phyloP scores from a whole-genome alignment of 2,888 invertebrate genomes.

The Zhengitettix transpicula region DNA sequence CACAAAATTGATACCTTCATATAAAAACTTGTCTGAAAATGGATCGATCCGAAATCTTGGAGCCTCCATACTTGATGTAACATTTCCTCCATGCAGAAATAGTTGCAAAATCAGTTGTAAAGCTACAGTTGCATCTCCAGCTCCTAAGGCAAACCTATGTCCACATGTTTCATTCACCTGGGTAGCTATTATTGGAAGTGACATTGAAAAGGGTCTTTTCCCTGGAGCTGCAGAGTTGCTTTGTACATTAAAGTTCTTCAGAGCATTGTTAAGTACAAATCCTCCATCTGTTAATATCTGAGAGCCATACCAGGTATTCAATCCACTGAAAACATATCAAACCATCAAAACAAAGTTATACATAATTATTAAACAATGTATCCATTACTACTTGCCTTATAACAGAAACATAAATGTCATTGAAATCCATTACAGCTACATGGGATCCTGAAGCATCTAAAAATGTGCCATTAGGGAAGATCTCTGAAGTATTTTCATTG shows the following conservation, averaged over 20 bases:
- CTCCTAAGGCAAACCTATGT: conserved; percentile 32
- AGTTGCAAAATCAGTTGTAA: conserved; percentile 32
- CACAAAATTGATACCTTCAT: neutral
- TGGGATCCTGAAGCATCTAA: conserved; percentile 29
- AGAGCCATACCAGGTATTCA: conserved; percentile 35
- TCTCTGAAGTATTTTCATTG: neutral
- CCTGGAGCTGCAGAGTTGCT: conserved; percentile 8
- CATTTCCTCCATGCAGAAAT: conserved; percentile 27
- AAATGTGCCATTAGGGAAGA: conserved; percentile 4
- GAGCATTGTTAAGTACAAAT: conserved; percentile 32
- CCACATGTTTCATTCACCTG: conserved; percentile 27
- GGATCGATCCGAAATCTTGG: conserved; percentile 25
- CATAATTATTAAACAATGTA: neutral
- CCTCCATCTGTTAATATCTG: conserved; percentile 31
- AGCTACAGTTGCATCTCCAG: conserved; percentile 31
- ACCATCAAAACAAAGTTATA: neutral
- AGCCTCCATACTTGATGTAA: conserved; percentile 30
- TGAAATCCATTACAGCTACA: conserved; percentile 44
- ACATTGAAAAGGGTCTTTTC: conserved; percentile 16
- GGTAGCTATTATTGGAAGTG: conserved; percentile 19
- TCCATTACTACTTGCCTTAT: conserved; percentile 37
- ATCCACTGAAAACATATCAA: conserved; percentile 29
- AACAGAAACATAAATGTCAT: conserved; percentile 48
- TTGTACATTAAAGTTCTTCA: conserved; percentile 13
- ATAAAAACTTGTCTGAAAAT: neutral